phyloP scores from a whole-genome alignment of 1,140 invertebrate genomes.

The Orius laevigatus region DNA sequence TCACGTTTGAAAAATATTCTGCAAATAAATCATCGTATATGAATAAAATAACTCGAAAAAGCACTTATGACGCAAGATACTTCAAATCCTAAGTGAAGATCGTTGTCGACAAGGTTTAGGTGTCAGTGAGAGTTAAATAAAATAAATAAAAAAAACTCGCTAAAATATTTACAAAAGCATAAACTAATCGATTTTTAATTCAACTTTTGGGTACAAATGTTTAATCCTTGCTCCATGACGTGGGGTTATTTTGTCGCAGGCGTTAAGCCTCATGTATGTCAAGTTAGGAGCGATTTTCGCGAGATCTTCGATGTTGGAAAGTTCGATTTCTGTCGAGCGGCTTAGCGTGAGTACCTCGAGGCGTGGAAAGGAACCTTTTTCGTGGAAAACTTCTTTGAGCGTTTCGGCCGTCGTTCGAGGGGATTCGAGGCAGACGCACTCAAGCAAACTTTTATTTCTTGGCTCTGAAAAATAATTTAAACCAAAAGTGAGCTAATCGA shows the following conservation, averaged over 20 bases:
- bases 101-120: too few relatives aligned
- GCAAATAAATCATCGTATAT: too few relatives aligned
- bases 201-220: slow-evolving; percentile 8
- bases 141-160: too few relatives aligned
- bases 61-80: too few relatives aligned
- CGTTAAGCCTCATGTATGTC: slow-evolving; percentile 13
- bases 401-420: slow-evolving; percentile 19
- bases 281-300: background rate
- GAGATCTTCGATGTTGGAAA: slow-evolving; percentile 13
- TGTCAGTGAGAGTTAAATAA: too few relatives aligned
- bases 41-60: too few relatives aligned
- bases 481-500: too few relatives aligned
- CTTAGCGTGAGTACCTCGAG: slow-evolving; percentile 19
- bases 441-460: slow-evolving; percentile 12
- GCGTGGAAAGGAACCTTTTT: background rate
- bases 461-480: slow-evolving; percentile 10
- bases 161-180: too few relatives aligned
- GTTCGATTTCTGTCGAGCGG: slow-evolving; percentile 19
- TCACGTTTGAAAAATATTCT: too few relatives aligned
- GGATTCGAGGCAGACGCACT: slow-evolving; percentile 22
- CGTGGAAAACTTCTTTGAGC: slow-evolving; percentile 15
- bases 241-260: slow-evolving; percentile 17
- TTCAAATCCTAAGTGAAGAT: too few relatives aligned
- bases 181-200: slow-evolving; percentile 5
- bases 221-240: slow-evolving; percentile 4